Base-by-base conservation (phyloP, 2,888 invertebrate species). In the Neoaliturus tenellus region DNA sequence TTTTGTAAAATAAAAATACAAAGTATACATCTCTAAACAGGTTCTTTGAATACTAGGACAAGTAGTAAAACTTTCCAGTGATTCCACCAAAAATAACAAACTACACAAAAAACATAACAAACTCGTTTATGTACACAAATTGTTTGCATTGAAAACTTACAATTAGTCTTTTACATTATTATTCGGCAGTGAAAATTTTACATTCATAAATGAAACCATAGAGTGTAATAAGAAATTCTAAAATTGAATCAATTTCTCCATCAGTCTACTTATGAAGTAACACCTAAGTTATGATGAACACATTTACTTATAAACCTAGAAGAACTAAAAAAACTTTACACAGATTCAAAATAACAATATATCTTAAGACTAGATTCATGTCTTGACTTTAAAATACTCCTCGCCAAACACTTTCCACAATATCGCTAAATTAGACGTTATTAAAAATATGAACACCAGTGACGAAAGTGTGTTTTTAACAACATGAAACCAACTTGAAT, bases 331-430 rank as follows among this genome's bases (percentile, higher is more conserved):
- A 17, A 44, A 14, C 44, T 44, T 14, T 44, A 14, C 10, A 44
- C 12, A 44, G 14, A 3, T 2, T 44, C 44, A 44, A 14, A 14
- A 44, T 14, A 8, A 44, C 8, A 44, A 44, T 44, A 14, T n/a
- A n/a, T n/a, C 8, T 14, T 44, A 14, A 44, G 3, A 55, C 55
- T 55, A 55, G 23, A 55, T 55, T 67, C 67, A 71, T 25, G 71
- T 71, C 69, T 69, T 71, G 6, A 75, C 25, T 44, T 75, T 75
- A 75, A 75, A 75, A 44, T 75, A 75, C 25, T 75, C 75, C 17
- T 75, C 75, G n/a, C 75, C 75, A 44, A 75, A 75, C n/a, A 75
- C 75, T 44, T 75, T 75, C 75, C 75, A 75, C 23, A 75, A 44
- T 28, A 75, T 44, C 25, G 48, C 75, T 3, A 75, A 2, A 28